Percentiles rank a stretch among this genome's conserved stretches.
Evolutionary conservation across 2,113 vertebrate species (phyloP).

Genomic region (Sylvia atricapilla): DNA sequence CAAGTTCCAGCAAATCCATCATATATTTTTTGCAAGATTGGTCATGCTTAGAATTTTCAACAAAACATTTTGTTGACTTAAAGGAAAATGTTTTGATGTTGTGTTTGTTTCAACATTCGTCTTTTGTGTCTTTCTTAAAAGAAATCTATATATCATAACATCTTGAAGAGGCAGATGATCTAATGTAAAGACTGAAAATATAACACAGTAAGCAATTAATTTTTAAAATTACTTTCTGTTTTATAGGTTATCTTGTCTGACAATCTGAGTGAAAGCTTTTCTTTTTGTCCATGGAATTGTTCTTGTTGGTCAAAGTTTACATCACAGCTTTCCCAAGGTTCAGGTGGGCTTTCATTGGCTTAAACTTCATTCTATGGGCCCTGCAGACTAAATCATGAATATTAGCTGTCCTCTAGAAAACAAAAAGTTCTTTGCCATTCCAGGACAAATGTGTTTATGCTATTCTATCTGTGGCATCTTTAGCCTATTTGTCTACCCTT

Average conservation of each 20-base stretch:
- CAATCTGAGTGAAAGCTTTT: neutral
- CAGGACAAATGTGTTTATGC: neutral
- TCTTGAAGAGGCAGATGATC: neutral
- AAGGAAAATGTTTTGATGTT: neutral
- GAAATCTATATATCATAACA: neutral
- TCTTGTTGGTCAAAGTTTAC: neutral
- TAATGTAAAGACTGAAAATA: neutral
- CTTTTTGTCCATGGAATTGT: neutral
- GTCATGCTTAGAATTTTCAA: neutral
- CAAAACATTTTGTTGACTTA: neutral
- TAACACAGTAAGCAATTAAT: neutral
- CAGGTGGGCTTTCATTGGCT: neutral
- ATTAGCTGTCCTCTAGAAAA: neutral
- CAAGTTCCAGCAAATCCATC: neutral
- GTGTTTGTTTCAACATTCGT: neutral
- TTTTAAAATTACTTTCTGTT: neutral
- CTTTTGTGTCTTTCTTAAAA: accelerated
- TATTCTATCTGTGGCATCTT: neutral
- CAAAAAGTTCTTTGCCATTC: neutral
- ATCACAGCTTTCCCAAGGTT: neutral
- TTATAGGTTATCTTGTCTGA: neutral
- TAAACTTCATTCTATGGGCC: neutral
- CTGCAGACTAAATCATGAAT: neutral
- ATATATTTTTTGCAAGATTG: neutral
- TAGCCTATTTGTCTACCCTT: neutral